phyloP scores from a whole-genome alignment of 2,113 vertebrate genomes.

The Nothocercus julius region DNA sequence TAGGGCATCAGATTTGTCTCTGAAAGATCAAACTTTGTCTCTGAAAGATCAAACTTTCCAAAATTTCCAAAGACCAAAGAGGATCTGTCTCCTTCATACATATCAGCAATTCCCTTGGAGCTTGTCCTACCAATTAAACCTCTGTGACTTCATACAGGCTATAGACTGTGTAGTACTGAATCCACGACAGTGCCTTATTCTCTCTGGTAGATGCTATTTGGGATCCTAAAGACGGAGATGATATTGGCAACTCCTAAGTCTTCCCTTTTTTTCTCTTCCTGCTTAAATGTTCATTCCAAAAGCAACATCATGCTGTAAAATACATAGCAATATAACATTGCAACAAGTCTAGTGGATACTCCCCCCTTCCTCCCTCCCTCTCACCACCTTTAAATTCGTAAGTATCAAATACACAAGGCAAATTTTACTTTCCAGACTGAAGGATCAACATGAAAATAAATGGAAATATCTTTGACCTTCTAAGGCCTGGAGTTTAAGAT shows the following conservation, averaged over 20 bases:
- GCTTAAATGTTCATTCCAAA: background rate
- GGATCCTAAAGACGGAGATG: background rate
- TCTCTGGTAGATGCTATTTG: background rate
- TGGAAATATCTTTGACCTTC: background rate
- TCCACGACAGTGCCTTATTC: background rate
- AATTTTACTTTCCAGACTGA: constrained; percentile 9
- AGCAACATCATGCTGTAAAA: background rate
- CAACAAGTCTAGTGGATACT: background rate
- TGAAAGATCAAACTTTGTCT: background rate
- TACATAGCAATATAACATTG: background rate
- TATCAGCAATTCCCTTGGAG: background rate
- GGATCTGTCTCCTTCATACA: background rate
- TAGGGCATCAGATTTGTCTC: background rate
- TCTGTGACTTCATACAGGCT: background rate
- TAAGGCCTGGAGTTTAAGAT: background rate
- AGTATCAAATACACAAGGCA: background rate
- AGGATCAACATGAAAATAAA: background rate
- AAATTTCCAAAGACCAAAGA: background rate
- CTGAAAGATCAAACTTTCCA: background rate
- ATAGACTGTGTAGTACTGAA: background rate
- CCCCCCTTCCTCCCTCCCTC: background rate
- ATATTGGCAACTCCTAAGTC: background rate
- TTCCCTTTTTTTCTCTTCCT: background rate
- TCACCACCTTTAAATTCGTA: background rate
- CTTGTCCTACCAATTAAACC: background rate